These are phyloP conservation scores for Diceros bicornis DNA, from an alignment of 2,797 vertebrate genomes.

Conservation along the genomic window DNA sequence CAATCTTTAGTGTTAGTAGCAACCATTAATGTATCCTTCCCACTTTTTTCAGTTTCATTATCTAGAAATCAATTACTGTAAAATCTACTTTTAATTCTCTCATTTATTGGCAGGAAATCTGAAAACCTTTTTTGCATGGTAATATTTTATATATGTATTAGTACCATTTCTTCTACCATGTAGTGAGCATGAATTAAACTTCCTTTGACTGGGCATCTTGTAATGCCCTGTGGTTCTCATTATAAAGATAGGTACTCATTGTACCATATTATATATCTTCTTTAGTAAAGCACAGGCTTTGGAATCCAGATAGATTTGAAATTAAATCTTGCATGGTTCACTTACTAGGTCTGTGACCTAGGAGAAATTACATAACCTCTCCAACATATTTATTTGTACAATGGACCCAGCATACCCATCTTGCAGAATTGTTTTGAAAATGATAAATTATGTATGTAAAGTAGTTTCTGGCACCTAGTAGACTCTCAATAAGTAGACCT, in stretches of 20 bases:
- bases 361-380: background rate
- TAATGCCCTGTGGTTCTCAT: background rate
- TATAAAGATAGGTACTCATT: background rate
- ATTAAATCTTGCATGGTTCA: background rate
- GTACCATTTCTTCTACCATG: background rate
- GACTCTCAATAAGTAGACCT: background rate
- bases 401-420: background rate
- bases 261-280: background rate
- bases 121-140: background rate
- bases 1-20: background rate
- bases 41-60: constrained; percentile 3
- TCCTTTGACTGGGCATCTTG: background rate
- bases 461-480: background rate
- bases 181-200: background rate
- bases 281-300: constrained; percentile 19
- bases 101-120: background rate
- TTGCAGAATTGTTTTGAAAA: constrained; percentile 42
- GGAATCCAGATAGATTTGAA: background rate
- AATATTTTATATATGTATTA: background rate
- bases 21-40: background rate
- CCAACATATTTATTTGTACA: background rate
- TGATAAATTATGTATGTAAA: background rate
- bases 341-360: background rate
- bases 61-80: background rate
- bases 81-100: constrained; percentile 24